Evolutionary conservation across 2,888 invertebrate genomes (phyloP), one percentile per base, ranked within the genome.

Genomic region (Coelinius sp.): DNA sequence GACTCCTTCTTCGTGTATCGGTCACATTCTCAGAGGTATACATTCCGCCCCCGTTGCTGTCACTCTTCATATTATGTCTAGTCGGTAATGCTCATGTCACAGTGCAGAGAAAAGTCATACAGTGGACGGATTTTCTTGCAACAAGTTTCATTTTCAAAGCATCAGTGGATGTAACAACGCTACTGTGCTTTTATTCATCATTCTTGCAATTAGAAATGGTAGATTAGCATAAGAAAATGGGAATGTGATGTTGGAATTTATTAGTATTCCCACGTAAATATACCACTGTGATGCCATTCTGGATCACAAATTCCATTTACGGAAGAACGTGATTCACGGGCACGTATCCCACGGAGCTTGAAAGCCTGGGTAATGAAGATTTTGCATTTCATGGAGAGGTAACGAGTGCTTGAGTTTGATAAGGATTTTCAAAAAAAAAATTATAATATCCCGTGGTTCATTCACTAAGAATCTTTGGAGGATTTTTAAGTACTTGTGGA

Each of bases 61-160:
- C 59, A 59, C 59, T 59, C 67, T 38, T 76, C 79, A 76, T 83
- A 83, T 85, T 84, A 84, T 83, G 82, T 84, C 84, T 83, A 82
- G 73, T 41, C 35, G 59, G 59, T 35, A 31, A 59, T 53, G 59
- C 22, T 31, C 35, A 59, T 59, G 59, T 59, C 59, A 59, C 31
- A 31, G 35, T 59, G 31, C 12, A 17, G 6, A 17, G 35, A 8
- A 59, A 31, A 20, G 35, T 53, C 27, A 25, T 49, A 49, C 49
- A 22, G 17, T 49, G 17, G 17, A 49, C 53, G 14, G 53, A n/a
- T 53, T 25, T 25, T 25, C 27, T 52, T 52, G 52, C 25, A 25
- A 25, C 25, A 53, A 53, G 53, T 53, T 53, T 25, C 53, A 53
- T 53, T 53, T 53, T 25, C 53, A 53, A 53, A 53, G 53, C 53